Evolutionary conservation across 2,113 vertebrate species (phyloP).

Genomic region (Engystomops pustulosus): DNA sequence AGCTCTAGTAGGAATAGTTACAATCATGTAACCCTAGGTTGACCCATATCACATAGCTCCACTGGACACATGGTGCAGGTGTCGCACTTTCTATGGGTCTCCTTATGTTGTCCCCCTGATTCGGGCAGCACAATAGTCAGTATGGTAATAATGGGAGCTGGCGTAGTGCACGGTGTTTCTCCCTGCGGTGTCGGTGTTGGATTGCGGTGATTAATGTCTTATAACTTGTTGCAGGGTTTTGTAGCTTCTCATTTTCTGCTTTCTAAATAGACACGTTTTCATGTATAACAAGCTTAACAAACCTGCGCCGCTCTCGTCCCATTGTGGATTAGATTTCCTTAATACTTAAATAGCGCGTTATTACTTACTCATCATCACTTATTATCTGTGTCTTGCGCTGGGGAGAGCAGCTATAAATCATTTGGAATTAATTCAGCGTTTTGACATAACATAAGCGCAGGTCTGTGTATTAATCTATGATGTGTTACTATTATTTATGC

Average conservation of each 20-base stretch:
- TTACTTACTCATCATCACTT: conserved; percentile 41
- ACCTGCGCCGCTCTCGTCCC: conserved; percentile 11
- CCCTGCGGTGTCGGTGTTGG: not conserved
- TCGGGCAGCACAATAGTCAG: not conserved
- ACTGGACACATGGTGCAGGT: not conserved
- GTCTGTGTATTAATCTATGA: not conserved
- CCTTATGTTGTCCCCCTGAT: not conserved
- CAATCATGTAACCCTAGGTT: not conserved
- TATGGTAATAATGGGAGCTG: not conserved
- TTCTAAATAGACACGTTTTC: conserved; percentile 26
- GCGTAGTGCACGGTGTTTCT: not conserved
- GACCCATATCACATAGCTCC: too few species aligned
- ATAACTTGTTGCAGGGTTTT: conserved; percentile 15
- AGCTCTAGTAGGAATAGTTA: not conserved
- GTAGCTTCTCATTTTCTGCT: not conserved
- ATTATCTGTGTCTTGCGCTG: conserved; percentile 22
- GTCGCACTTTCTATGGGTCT: not conserved
- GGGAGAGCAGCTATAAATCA: conserved; percentile 3
- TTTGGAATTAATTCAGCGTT: conserved; percentile 28
- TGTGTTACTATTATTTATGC: conserved; percentile 41
- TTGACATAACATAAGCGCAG: conserved; percentile 36
- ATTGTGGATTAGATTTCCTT: conserved; percentile 23
- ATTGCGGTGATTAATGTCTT: conserved; percentile 40
- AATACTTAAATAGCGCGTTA: conserved; percentile 22
- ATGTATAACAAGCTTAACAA: conserved; percentile 49